Evolutionary conservation across 2,113 vertebrate species (phyloP), one percentile per base, ranked within the genome.

Genomic region (Abramis brama): DNA sequence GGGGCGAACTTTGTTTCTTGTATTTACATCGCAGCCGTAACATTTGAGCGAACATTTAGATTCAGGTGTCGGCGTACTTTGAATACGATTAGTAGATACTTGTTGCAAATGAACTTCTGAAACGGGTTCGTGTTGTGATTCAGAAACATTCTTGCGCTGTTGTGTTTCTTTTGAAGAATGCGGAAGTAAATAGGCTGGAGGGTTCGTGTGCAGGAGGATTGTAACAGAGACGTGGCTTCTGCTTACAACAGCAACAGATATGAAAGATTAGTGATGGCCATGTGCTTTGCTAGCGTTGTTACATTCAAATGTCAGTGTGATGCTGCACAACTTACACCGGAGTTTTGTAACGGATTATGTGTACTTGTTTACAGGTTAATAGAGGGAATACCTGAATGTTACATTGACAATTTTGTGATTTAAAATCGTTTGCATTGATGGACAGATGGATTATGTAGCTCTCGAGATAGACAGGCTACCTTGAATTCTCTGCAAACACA

Each of bases 121-220:
- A 33, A 27, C 50, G 27, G 13, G 2, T 5, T 5, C n/a, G 36
- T 57, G 17, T 59, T 84, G 15, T 36, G 6, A 57, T 59, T 45
- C 79, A 15, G 59, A 80, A 43, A 64, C 59, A 64, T 80, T 47
- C 39, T 45, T 30, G 39, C n/a, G 6, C 7, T 47, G 62, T 30
- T 68, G 62, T 82, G 62, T 82, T 68, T 70, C 62, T 62, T 57
- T 11, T 25, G 33, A 84, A 83, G 36, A 86, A 87, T 86, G 89
- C 86, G 86, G 89, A 89, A 88, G 84, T 86, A 81, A 50, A 76
- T 76, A 79, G 23, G 50, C 60, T 79, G 43, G 27, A 66, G 57
- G 73, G 55, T 77, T 30, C 36, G 75, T 55, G 45, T 74, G 73
- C 5, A 30, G 23, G n/a, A 77, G 59, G 71, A 11, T 19, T 80